A percentile compares a stretch with the other conserved stretches of the same genome.
phyloP scores from a whole-genome alignment of 2,797 vertebrate genomes.

The Melanotaenia pygmaea region DNA sequence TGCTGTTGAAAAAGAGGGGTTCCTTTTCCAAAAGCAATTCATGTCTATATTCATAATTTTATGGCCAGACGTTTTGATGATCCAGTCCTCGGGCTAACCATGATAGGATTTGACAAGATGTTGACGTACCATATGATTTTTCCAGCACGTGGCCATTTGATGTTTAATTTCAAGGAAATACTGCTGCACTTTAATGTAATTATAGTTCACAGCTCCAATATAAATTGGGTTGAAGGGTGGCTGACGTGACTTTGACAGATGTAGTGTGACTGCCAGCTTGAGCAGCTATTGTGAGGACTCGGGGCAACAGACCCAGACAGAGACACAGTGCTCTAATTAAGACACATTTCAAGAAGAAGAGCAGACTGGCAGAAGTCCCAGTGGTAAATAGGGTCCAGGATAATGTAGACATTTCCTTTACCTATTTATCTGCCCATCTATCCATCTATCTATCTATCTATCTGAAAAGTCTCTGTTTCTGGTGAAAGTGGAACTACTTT shows the following conservation, averaged over 20 bases:
- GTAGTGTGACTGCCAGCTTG: slow-evolving; percentile 30
- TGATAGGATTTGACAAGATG: slow-evolving; percentile 8
- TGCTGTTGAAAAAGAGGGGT: slow-evolving; percentile 22
- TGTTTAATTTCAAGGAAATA: slow-evolving; percentile 44
- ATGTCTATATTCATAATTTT: slow-evolving; percentile 31
- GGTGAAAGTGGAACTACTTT: slow-evolving; percentile 18
- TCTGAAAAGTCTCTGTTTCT: slow-evolving; percentile 7
- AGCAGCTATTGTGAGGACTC: slow-evolving; percentile 24
- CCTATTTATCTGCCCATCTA: not conserved
- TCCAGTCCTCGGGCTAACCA: slow-evolving; percentile 18
- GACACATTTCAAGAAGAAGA: slow-evolving; percentile 50
- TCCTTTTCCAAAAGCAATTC: slow-evolving; percentile 31
- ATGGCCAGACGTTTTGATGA: slow-evolving; percentile 42
- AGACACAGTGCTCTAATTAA: slow-evolving; percentile 69
- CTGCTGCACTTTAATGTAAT: slow-evolving; percentile 21
- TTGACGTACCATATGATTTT: slow-evolving; percentile 32
- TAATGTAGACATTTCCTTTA: slow-evolving; percentile 30
- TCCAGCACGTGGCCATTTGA: not conserved
- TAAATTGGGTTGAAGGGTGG: not conserved
- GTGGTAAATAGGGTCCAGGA: slow-evolving; percentile 35
- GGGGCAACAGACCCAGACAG: slow-evolving; percentile 56
- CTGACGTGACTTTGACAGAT: slow-evolving; percentile 53
- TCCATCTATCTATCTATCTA: not conserved
- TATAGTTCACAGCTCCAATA: slow-evolving; percentile 26
- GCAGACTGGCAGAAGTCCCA: slow-evolving; percentile 50